Conservation (phyloP, 2,888 invertebrate species). For the Argyresthia goedartella region DNA sequence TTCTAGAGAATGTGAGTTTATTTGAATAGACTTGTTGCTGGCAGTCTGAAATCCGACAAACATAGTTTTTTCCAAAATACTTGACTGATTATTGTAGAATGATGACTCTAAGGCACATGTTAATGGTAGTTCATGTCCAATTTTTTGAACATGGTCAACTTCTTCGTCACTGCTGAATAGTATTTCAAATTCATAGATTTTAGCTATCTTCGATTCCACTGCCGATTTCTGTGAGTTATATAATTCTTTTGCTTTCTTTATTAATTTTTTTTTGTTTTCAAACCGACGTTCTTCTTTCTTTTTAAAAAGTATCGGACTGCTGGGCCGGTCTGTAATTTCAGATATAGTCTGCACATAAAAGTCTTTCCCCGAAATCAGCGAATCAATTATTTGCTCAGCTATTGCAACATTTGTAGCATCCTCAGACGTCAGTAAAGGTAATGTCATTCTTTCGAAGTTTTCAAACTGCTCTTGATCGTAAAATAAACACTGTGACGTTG, state of each 20-base stretch:
- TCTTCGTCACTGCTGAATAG: conserved; percentile 60
- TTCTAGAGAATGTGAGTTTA: conserved; percentile 34
- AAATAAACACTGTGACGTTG: conserved; percentile 24
- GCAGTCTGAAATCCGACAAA: conserved; percentile 58
- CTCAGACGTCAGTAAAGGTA: conserved; percentile 26
- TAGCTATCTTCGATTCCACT: not conserved
- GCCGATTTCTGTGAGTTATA: not conserved
- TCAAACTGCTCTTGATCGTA: conserved; percentile 43
- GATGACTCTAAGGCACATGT: conserved; percentile 45
- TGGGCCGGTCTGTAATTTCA: not conserved
- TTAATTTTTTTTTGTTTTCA: conserved; percentile 2
- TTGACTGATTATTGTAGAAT: conserved; percentile 25
- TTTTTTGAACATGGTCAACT: conserved; percentile 23
- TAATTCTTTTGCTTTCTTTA: conserved; percentile 13
- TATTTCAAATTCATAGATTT: conserved; percentile 37
- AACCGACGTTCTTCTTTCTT: not conserved
- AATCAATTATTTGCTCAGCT: conserved; percentile 38
- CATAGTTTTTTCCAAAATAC: conserved; percentile 39
- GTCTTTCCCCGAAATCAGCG: conserved; percentile 37
- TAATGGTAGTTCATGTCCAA: conserved; percentile 34
- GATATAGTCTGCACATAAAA: conserved; percentile 11
- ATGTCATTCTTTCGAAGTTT: conserved; percentile 39
- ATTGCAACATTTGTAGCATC: conserved; percentile 23
- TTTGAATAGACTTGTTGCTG: conserved; percentile 49
- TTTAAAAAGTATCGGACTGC: not conserved